phyloP scores from a whole-genome alignment of 2,113 vertebrate species.

The Aramus guarauna region DNA sequence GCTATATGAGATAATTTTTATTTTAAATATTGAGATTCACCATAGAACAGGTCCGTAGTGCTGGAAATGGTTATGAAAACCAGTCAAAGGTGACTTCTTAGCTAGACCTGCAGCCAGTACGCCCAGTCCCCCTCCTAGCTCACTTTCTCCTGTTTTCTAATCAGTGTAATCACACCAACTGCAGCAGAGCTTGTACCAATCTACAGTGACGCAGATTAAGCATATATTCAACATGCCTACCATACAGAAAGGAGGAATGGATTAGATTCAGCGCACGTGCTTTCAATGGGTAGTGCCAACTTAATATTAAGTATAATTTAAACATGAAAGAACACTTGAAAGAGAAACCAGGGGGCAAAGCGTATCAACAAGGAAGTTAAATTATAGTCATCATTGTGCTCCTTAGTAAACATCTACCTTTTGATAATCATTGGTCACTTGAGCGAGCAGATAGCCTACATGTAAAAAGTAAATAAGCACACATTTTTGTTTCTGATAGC shows the following conservation, averaged over 20 bases:
- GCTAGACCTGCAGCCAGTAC: background rate
- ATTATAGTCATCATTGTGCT: background rate
- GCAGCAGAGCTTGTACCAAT: background rate
- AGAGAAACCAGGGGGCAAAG: background rate
- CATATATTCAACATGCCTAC: background rate
- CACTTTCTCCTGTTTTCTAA: background rate
- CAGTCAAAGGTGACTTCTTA: background rate
- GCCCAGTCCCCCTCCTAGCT: background rate
- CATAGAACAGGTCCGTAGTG: background rate
- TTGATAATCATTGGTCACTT: background rate
- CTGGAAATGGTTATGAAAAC: background rate
- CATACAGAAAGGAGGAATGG: background rate
- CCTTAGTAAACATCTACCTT: background rate
- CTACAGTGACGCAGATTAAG: background rate
- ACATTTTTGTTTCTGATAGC: background rate
- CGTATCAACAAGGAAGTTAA: background rate
- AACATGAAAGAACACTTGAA: background rate
- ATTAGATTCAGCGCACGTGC: background rate
- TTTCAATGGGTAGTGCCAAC: background rate
- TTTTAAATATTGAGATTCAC: background rate
- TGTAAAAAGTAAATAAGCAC: background rate
- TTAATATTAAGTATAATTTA: background rate
- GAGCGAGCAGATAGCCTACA: background rate
- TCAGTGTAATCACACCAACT: background rate
- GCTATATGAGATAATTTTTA: background rate